Evolutionary conservation across 53 echinoderm and acorn worm genomes (phyloP), one percentile per base, ranked within the genome.

Genomic region (Hippasteria phrygiana): DNA sequence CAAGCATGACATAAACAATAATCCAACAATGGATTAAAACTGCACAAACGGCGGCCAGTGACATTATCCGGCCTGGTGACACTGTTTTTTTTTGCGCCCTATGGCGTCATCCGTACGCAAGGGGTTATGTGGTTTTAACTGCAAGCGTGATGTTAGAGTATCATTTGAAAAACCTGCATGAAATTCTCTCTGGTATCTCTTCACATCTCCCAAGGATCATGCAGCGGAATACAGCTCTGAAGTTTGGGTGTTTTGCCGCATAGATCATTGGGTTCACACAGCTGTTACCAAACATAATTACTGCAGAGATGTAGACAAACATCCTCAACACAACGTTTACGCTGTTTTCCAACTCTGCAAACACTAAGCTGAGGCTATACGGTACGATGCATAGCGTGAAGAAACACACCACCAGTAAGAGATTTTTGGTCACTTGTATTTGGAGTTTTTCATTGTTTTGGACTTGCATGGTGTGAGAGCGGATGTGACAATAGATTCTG

Each of bases 251-350:
- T 62, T 88, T 93, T 24, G 91, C 91, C 0, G 93, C 93, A 70
- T 93, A 93, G 33, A 93, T 88, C 13, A 93, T 32, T 40, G 91
- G 91, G 24, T 93, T 93, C 17, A 93, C 32, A 83, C 91, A 91
- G 55, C 91, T 91, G 70, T 91, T 93, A 8, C 66, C 87, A 41
- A 80, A 71, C 10, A 91, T 47, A 32, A 91, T 80, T 13, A 79
- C 59, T 10, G 17, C 5, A 45, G 46, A 56, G 17, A 56, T 56
- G 59, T 13, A 56, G 4, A 8, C 59, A 22, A 8, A 56, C 24
- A 56, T 3, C 6, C 46, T 74, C 2, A 82, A 73, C 20, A 90
- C 81, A 45, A 88, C 88, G 7, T 87, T 78, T 5, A 90, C 64
- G 35, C 78, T 53, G 32, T 78, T 79, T 31, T 90, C 66, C 24